Base-by-base conservation (phyloP, 1,140 invertebrate genomes). In the Heliconius hewitsoni region DNA sequence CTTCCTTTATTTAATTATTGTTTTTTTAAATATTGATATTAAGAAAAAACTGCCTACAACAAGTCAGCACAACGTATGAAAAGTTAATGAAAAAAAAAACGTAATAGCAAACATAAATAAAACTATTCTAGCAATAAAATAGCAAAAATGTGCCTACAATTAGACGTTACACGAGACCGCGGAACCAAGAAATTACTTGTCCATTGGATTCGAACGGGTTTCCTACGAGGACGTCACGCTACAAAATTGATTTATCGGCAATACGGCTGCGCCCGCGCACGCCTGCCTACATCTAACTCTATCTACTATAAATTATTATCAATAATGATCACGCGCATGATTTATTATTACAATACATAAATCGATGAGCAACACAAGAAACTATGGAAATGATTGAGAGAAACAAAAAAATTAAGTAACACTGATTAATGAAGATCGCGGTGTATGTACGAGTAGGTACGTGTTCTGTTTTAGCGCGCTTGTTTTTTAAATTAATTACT, bases 321-420 rank as follows among this genome's bases (percentile, higher is more conserved):
- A 84, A 88, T 90, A 93, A 93, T 91, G 91, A 93, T 93, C 89
- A 83, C 79, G 78, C 76, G 76, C 83, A 85, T 92, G 91, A 93
- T 92, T 91, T 93, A 93, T 92, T 79, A 81, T 86, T 82, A 87
- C 90, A 86, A 90, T 93, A 90, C 89, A 91, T 89, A 91, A 89
- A 91, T 91, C 88, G 86, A 88, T 88, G 82, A 85, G 83, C 84
- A 83, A 78, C 77, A 86, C 86, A 88, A 85, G 85, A 88, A 86
- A 86, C 84, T 76, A 85, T 88, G 84, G 83, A 81, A 83, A 77
- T 80, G 79, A 86, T 84, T 76, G 79, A 81, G 82, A 77, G 75
- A 78, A 73, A 77, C 75, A 82, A 85, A 83, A 77, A 83, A 80
- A 78, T 57, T 71, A 75, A 70, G n/a, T 72, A 77, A 79, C 78